Percentiles rank a stretch among this genome's conserved stretches.
These are phyloP conservation scores for Muschampia plurimacula DNA, from an alignment of 2,888 invertebrate species.

Conservation along the genomic window DNA sequence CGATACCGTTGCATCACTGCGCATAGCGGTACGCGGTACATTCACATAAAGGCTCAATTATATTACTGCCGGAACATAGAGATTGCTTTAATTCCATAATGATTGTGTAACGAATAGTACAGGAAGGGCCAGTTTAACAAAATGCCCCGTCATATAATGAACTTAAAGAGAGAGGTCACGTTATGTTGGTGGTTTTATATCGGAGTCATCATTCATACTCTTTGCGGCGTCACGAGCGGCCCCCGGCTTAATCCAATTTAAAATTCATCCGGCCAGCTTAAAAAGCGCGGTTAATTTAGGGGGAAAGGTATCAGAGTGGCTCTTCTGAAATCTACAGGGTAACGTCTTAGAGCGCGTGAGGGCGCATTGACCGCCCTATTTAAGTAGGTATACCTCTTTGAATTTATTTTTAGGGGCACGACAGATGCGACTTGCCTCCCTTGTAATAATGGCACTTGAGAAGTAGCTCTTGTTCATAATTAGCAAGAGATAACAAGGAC, in stretches of 20 bases:
- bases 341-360: conserved; percentile 70
- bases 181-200: conserved; percentile 50
- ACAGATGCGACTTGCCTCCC: conserved; percentile 51
- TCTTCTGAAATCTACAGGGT: conserved; percentile 64
- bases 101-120: conserved; percentile 62
- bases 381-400: conserved; percentile 68
- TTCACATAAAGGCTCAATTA: conserved; percentile 58
- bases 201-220: conserved; percentile 80
- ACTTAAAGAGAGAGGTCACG: conserved; percentile 48
- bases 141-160: conserved; percentile 42
- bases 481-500: conserved; percentile 15
- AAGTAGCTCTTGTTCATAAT: conserved; percentile 21
- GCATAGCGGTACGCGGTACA: conserved; percentile 64
- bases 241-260: conserved; percentile 79
- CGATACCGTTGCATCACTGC: conserved; percentile 62
- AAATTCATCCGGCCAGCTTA: conserved; percentile 75
- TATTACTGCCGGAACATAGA: conserved; percentile 74
- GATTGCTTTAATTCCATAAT: conserved; percentile 77
- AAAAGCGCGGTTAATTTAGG: conserved; percentile 68
- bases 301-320: conserved; percentile 49
- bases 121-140: conserved; percentile 44
- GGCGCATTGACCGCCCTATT: conserved; percentile 75
- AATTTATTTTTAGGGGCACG: conserved; percentile 57
- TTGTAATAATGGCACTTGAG: conserved; percentile 53
- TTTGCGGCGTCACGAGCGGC: conserved; percentile 81